Conservation (phyloP, 2,797 vertebrate genomes). For the Sebastolobus alascanus region DNA sequence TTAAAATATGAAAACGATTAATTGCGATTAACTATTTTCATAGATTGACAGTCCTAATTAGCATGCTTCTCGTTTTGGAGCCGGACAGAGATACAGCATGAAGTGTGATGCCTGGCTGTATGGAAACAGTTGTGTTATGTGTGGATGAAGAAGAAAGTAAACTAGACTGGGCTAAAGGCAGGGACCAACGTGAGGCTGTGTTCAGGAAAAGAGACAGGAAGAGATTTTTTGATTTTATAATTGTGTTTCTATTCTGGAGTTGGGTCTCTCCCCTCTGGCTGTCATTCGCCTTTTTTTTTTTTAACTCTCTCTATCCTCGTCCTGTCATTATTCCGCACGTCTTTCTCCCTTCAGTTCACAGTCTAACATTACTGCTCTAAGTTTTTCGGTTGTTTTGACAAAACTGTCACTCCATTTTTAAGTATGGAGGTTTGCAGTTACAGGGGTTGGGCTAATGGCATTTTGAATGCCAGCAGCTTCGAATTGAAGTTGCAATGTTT, state of each 20-base stretch:
- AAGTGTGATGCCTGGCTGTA: neutral
- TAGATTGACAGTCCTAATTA: neutral
- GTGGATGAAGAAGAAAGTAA: neutral
- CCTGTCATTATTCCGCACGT: slow-evolving; percentile 51
- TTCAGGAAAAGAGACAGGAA: slow-evolving; percentile 19
- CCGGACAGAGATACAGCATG: neutral
- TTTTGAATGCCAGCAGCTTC: slow-evolving; percentile 22
- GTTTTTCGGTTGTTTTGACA: slow-evolving; percentile 51
- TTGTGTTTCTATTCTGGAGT: slow-evolving; percentile 54
- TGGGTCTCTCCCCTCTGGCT: slow-evolving; percentile 34
- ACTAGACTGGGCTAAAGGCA: neutral
- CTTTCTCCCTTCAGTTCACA: slow-evolving; percentile 45
- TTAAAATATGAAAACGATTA: too few species aligned
- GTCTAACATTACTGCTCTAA: slow-evolving; percentile 20
- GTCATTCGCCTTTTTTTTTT: slow-evolving; percentile 45
- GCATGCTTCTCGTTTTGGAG: slow-evolving; percentile 4
- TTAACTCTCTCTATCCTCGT: slow-evolving; percentile 43
- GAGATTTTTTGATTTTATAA: slow-evolving; percentile 20
- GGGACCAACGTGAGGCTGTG: neutral
- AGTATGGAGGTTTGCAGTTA: slow-evolving; percentile 22
- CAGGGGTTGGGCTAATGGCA: slow-evolving; percentile 24
- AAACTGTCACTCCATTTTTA: slow-evolving; percentile 50
- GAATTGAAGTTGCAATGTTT: slow-evolving; percentile 15
- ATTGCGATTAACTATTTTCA: too few species aligned
- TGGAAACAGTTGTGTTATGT: neutral